Conservation (phyloP, 2,888 invertebrate genomes). For the Troides helena region DNA sequence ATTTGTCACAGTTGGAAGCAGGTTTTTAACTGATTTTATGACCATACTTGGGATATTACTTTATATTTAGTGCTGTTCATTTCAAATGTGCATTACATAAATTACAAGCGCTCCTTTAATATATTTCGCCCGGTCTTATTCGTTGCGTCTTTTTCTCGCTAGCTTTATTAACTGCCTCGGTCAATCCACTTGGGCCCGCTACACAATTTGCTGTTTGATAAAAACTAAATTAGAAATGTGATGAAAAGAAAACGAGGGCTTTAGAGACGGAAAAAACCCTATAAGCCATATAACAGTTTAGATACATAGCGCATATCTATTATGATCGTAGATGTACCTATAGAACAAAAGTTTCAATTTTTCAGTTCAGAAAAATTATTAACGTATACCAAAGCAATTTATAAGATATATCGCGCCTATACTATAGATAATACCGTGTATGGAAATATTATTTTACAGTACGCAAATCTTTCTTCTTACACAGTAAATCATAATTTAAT, state of each 20-base stretch:
- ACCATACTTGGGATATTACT: conserved; percentile 62
- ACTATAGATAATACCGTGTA: no score
- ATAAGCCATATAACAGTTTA: conserved; percentile 16
- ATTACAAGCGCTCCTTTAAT: conserved; percentile 68
- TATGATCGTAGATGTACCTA: no score
- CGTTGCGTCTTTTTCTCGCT: conserved; percentile 60
- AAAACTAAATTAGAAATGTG: conserved; percentile 52
- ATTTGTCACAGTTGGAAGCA: conserved; percentile 10
- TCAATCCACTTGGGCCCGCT: conserved; percentile 60
- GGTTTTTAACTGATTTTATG: conserved; percentile 53
- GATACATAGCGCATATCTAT: neutral
- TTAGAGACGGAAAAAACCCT: conserved; percentile 9
- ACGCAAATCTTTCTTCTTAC: no score
- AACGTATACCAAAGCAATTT: no score
- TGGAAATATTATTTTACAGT: no score
- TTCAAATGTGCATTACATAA: conserved; percentile 79
- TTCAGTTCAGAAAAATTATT: no score
- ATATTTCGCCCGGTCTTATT: conserved; percentile 63
- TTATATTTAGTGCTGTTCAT: conserved; percentile 73
- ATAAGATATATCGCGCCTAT: no score
- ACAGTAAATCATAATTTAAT: no score
- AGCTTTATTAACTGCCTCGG: conserved; percentile 65
- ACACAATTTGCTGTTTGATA: conserved; percentile 53
- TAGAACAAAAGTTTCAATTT: no score
- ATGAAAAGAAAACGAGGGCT: conserved; percentile 37